phyloP scores from a whole-genome alignment of 2,888 invertebrate species.

The Elysia crispata region DNA sequence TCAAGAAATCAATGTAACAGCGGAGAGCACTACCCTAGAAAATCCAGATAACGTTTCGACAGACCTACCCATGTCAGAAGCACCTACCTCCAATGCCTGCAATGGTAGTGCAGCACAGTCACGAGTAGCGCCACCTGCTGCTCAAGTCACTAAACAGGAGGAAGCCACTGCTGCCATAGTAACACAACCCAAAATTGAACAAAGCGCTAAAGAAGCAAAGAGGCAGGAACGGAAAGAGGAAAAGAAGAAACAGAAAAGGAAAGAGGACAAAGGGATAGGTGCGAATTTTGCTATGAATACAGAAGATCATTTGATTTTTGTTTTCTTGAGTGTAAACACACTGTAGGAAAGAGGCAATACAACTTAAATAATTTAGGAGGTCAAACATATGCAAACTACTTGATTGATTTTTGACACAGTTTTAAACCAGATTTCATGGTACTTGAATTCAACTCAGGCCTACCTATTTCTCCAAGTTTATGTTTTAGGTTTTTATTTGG shows the following conservation, averaged over 20 bases:
- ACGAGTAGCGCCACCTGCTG: background rate
- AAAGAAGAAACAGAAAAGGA: slow-evolving; percentile 64
- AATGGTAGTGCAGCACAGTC: slow-evolving; percentile 1
- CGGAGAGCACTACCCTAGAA: background rate
- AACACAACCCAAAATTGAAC: slow-evolving; percentile 9
- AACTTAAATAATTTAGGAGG: background rate
- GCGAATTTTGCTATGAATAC: slow-evolving; percentile 39
- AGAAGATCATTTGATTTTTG: background rate
- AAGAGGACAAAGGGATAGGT: slow-evolving; percentile 73
- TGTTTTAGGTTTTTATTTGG: too few species aligned
- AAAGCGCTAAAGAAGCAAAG: slow-evolving; percentile 35
- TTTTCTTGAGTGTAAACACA: background rate
- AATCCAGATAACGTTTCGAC: background rate
- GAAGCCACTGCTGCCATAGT: background rate
- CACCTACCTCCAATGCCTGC: background rate
- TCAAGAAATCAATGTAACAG: too few species aligned
- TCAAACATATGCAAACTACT: too few species aligned
- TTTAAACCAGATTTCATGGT: too few species aligned
- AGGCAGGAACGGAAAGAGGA: slow-evolving; percentile 65
- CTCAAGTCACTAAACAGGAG: background rate
- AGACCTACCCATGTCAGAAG: background rate
- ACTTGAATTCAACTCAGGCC: too few species aligned
- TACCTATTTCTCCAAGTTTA: too few species aligned
- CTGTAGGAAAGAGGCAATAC: background rate
- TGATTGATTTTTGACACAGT: too few species aligned